Evolutionary conservation across 2,113 vertebrate species (phyloP).

Genomic region (Coryphaenoides rupestris): DNA sequence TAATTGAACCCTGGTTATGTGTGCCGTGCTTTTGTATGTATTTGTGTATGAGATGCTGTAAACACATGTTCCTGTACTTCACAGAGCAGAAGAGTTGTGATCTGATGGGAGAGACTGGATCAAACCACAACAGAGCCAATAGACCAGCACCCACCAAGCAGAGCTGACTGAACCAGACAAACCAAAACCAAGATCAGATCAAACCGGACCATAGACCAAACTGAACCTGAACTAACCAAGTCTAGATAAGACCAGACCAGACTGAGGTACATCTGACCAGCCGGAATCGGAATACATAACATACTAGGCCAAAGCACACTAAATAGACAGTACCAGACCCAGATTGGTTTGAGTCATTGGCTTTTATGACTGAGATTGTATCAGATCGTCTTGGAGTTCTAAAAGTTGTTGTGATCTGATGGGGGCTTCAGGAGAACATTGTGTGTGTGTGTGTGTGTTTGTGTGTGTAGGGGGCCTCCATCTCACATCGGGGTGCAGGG

Average conservation of each 20-base stretch:
- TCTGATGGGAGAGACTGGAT: too few species aligned
- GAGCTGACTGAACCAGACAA: too few species aligned
- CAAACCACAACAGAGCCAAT: too few species aligned
- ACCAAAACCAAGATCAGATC: too few species aligned
- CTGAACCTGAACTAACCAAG: neutral
- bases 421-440: neutral
- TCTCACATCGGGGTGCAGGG: neutral
- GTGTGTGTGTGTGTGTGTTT: too few species aligned
- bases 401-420: neutral
- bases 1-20: too few species aligned
- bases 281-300: neutral
- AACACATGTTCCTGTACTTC: too few species aligned
- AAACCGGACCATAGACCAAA: too few species aligned
- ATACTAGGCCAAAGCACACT: neutral
- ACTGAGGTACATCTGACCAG: neutral
- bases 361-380: neutral
- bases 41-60: too few species aligned
- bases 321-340: neutral
- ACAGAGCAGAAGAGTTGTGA: too few species aligned
- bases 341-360: neutral
- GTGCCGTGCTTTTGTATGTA: too few species aligned
- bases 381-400: neutral
- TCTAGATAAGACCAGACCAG: neutral
- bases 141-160: too few species aligned
- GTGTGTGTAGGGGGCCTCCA: neutral